Evolutionary conservation across 1,140 invertebrate genomes (phyloP).

Genomic region (Piezodorus guildinii): DNA sequence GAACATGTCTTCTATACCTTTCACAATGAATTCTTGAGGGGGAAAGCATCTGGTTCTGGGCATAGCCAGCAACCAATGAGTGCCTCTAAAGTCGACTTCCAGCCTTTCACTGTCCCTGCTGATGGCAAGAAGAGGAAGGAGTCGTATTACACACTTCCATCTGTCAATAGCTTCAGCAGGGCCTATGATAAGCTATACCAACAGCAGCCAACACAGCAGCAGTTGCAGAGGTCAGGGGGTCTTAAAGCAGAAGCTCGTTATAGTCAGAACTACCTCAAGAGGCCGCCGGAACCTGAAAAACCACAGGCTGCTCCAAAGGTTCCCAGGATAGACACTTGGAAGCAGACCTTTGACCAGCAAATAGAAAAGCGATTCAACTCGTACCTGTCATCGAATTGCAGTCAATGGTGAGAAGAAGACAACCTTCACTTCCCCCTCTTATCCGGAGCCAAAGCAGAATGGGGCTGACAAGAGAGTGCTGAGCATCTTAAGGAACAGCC

Average conservation of each 20-base stretch:
- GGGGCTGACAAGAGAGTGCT: constrained; percentile 51
- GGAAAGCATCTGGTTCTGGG: neutral
- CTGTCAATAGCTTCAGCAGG: constrained; percentile 1
- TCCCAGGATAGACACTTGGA: constrained; percentile 40
- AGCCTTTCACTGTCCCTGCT: neutral
- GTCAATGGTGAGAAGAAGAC: constrained; percentile 23
- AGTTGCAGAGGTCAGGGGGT: constrained; percentile 21
- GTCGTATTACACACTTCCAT: neutral
- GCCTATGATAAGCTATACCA: constrained; percentile 14
- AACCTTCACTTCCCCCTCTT: neutral
- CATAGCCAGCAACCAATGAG: neutral
- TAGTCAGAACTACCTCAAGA: constrained; percentile 7
- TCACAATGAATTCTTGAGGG: neutral
- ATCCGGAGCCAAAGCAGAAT: neutral
- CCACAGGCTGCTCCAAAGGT: constrained; percentile 34
- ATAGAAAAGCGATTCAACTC: constrained; percentile 40
- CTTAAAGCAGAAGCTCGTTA: neutral
- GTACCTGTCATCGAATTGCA: constrained; percentile 26
- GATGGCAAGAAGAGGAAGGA: constrained; percentile 8
- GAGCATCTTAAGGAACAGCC: constrained; percentile 51
- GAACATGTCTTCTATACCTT: constrained; percentile 7
- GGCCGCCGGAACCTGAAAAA: constrained; percentile 1
- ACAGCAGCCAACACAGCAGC: constrained; percentile 29
- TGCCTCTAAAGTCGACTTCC: neutral
- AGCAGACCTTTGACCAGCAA: constrained; percentile 40